Evolutionary conservation across 2,113 vertebrate genomes (phyloP), one percentile per base, ranked within the genome.

Genomic region (Lipophrys pholis): DNA sequence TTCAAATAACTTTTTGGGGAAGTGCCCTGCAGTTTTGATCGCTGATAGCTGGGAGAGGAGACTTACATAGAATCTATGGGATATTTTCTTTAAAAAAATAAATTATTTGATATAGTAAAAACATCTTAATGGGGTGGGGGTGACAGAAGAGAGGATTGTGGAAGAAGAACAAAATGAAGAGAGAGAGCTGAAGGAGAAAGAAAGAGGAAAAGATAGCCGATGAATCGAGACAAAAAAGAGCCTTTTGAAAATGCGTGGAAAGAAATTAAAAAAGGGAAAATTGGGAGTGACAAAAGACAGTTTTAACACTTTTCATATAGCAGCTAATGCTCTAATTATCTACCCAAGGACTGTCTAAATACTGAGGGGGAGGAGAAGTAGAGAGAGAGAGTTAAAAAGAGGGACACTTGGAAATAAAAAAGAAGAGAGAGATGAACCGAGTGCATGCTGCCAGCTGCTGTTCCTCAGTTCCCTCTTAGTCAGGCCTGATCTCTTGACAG

Each of bases 291-390:
- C 66, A 84, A 78, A 83, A 84, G 73, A 64, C 16, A 56, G 57
- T 57, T 78, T 81, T 78, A 83, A 71, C 60, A 77, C 65, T 83
- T 78, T 80, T 73, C 63, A 80, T 77, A 82, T 62, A 54, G 45
- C 12, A 66, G 70, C 52, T 80, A 82, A 88, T 84, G 57, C 50
- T 16, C 55, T 85, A 82, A 90, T 87, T 86, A 89, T 87, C 70
- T 78, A 58, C 41, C 66, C 39, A 43, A 83, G 52, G 70, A 81
- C 68, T 82, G 60, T 76, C 68, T 60, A 80, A 83, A 84, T 65
- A 59, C 14, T 49, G 49, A 72, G 21, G 16, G 11, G 58, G 58
- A 71, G 62, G 39, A 60, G 21, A 30, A 30, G 21, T 30, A 30
- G 21, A 30, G 21, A 30, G 21, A 30, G 42, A 57, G 48, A 12